A percentile compares a stretch with the other conserved stretches of the same genome.
These are phyloP conservation scores for Epirrhoe tristata DNA, from an alignment of 2,888 invertebrate species.

Conservation along the genomic window DNA sequence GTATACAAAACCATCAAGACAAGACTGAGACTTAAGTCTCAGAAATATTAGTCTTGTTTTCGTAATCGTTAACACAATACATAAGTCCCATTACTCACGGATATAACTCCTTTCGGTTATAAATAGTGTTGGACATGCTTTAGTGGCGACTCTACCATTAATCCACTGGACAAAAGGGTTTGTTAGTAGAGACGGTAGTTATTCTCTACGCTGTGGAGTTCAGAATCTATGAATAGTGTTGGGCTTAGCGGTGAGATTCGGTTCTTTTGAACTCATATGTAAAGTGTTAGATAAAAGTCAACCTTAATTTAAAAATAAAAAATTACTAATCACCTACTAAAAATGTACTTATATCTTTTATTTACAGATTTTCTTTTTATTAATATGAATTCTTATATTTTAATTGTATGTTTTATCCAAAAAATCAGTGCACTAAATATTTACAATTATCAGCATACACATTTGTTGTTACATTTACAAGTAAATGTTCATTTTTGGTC, in stretches of 20 bases:
- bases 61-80: slow-evolving; percentile 51
- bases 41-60: slow-evolving; percentile 14
- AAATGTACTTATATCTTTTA: too few relatives aligned
- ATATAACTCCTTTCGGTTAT: slow-evolving; percentile 78
- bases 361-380: too few relatives aligned
- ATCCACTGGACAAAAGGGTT: slow-evolving; percentile 79
- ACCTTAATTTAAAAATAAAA: not conserved
- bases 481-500: too few relatives aligned
- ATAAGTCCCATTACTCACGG: slow-evolving; percentile 80
- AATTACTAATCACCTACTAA: too few relatives aligned
- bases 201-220: slow-evolving; percentile 49
- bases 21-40: slow-evolving; percentile 22
- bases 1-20: too few relatives aligned
- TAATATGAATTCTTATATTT: too few relatives aligned
- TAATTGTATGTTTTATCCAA: too few relatives aligned
- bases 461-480: too few relatives aligned
- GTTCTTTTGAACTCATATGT: not conserved
- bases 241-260: not conserved
- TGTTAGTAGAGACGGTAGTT: slow-evolving; percentile 75
- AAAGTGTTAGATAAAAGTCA: not conserved
- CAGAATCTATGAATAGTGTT: slow-evolving; percentile 41
- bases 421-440: too few relatives aligned
- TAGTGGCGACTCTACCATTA: slow-evolving; percentile 70
- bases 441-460: too few relatives aligned
- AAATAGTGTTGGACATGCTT: slow-evolving; percentile 80